Evolutionary conservation across 2,888 invertebrate species (phyloP).

Genomic region (Iphiclides podalirius): DNA sequence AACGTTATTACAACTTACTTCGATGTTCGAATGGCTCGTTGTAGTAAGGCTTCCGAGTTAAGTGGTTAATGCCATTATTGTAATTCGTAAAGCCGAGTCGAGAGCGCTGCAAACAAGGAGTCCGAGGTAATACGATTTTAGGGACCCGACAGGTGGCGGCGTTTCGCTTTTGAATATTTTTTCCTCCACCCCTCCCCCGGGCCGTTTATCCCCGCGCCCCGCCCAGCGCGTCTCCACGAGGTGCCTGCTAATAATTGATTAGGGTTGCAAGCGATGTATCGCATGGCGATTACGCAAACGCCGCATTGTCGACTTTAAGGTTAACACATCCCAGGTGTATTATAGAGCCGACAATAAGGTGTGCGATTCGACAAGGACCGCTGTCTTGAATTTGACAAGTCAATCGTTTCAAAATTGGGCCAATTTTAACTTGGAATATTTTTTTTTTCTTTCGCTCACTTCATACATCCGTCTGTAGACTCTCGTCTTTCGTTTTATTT

Average conservation of each 20-base stretch:
- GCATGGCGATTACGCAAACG: slow-evolving; percentile 1
- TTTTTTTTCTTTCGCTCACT: too few species aligned
- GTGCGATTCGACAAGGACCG: too few species aligned
- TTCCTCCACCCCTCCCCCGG: too few species aligned
- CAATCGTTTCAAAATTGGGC: too few species aligned
- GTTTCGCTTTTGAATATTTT: slow-evolving; percentile 18
- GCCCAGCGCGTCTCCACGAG: not conserved
- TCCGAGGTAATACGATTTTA: slow-evolving; percentile 22
- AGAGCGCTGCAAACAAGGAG: slow-evolving; percentile 19
- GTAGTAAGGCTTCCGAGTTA: slow-evolving; percentile 10
- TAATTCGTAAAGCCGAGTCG: slow-evolving; percentile 16
- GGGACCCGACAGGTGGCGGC: too few species aligned
- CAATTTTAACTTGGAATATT: too few species aligned
- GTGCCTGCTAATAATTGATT: slow-evolving; percentile 11
- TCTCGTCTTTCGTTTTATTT: too few species aligned
- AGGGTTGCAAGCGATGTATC: slow-evolving; percentile 12
- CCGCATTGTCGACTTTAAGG: not conserved
- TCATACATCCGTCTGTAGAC: too few species aligned
- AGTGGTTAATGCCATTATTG: slow-evolving; percentile 21
- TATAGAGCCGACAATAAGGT: not conserved
- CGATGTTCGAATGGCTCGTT: slow-evolving; percentile 13
- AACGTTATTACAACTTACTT: too few species aligned
- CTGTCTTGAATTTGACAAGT: too few species aligned
- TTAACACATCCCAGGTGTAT: too few species aligned
- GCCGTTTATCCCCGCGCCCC: slow-evolving; percentile 11